Evolutionary conservation across 2,113 vertebrate species (phyloP).

Genomic region (Passer domesticus): DNA sequence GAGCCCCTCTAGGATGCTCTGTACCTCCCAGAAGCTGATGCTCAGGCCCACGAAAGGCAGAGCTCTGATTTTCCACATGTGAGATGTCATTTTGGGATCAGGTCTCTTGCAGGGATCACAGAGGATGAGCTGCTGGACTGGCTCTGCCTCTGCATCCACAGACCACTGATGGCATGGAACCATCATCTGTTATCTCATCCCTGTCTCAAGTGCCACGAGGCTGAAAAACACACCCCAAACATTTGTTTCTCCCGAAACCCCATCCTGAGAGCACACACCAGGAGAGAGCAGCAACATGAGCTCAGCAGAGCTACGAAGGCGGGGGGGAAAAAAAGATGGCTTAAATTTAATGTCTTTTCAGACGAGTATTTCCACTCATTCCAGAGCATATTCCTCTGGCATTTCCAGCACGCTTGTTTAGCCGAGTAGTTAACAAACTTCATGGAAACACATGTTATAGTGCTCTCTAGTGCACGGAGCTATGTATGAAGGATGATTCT

Average conservation of each 20-base stretch:
- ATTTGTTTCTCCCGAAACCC: neutral
- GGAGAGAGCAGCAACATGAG: neutral
- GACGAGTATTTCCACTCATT: conserved; percentile 25
- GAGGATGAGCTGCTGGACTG: neutral
- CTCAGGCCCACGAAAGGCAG: neutral
- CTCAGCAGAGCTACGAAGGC: rapidly evolving
- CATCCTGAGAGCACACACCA: rapidly evolving
- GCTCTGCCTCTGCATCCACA: rapidly evolving
- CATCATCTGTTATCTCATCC: neutral
- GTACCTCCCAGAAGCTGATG: neutral
- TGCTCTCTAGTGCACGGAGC: conserved; percentile 38
- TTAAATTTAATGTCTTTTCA: conserved; percentile 8
- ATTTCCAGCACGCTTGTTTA: neutral
- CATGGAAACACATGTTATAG: neutral
- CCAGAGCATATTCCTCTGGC: conserved; percentile 17
- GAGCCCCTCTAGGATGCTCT: neutral
- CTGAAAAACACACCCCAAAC: neutral
- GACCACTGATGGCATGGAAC: neutral
- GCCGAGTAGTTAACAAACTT: neutral
- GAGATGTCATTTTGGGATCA: neutral
- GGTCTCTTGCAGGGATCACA: rapidly evolving
- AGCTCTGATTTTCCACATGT: neutral
- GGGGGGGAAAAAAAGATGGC: neutral
- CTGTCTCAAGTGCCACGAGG: neutral
- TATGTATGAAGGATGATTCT: conserved; percentile 25